Evolutionary conservation across 2,113 vertebrate species (phyloP), one percentile per base, ranked within the genome.

Genomic region (Tiliqua scincoides): DNA sequence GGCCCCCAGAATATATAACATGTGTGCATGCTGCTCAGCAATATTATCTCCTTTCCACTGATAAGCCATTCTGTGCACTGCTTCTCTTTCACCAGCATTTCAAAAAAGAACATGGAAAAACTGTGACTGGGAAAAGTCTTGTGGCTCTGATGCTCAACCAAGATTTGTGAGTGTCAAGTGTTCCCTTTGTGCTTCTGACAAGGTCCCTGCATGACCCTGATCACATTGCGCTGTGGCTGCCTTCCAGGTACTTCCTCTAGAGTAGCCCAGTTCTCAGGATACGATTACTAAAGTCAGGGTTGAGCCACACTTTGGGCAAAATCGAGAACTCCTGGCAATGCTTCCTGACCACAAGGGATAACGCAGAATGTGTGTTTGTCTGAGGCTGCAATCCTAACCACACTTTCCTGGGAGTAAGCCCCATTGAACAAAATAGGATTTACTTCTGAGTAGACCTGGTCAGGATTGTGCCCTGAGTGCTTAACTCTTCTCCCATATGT

Each of bases 1-100:
- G 71, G 67, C 67, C 37, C 57, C 54, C 6, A 30, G 67, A 86
- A 86, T 78, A 72, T 54, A 83, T 77, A 87, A 83, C 80, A 93
- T 79, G 88, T 95, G 94, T 92, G 92, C 5, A 0, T 77, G 63
- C 11, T 75, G 87, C 81, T 86, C 87, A 86, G 91, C 91, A 93
- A 92, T 17, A 82, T 73, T 91, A 93, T 85, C 85, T 88, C 40
- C 10, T 2, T 82, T 87, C 88, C 84, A 91, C 20, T 92, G 93
- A 93, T 92, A 93, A 92, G 87, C 86, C 88, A 0, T 87, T 68
- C 89, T 81, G 9, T 62, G 35, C 61, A 27, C 14, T 32, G n/a
- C 37, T 65, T 79, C 20, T 25, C 35, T 43, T 83, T 76, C 25
- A 67, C 43, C 37, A 30, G 88, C 82, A 89, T 91, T 91, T 91